Conservation (phyloP, 2,113 vertebrate genomes). For the Procavia capensis region DNA sequence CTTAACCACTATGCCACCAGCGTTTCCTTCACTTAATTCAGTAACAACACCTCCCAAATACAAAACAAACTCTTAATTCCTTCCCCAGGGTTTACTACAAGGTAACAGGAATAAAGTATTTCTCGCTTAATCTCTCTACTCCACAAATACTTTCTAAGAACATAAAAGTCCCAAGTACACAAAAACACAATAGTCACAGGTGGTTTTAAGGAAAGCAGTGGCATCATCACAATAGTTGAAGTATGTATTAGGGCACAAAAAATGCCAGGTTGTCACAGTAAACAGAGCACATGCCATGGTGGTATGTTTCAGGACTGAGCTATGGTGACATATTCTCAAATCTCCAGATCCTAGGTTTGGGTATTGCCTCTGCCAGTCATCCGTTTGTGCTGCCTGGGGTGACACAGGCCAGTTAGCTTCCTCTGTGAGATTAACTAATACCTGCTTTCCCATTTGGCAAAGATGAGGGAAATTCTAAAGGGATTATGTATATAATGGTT, state of each 20-base stretch:
- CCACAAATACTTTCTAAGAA: not conserved
- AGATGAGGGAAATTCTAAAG: not conserved
- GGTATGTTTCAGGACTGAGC: too few species aligned
- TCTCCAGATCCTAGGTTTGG: not conserved
- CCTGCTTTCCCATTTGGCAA: not conserved
- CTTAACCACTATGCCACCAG: too few species aligned
- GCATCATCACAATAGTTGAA: not conserved
- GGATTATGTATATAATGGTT: not conserved
- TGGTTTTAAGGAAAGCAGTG: not conserved
- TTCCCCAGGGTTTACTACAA: not conserved
- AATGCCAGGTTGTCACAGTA: too few species aligned
- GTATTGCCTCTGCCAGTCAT: too few species aligned
- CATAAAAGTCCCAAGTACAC: not conserved
- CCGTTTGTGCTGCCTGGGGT: not conserved
- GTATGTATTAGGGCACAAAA: too few species aligned
- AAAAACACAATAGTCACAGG: not conserved
- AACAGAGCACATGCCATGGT: too few species aligned
- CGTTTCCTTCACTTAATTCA: too few species aligned
- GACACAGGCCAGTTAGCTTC: not conserved
- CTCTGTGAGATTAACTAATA: not conserved
- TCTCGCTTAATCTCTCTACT: not conserved
- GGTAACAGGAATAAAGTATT: accelerated
- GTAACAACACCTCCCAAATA: not conserved
- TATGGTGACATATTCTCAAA: too few species aligned
- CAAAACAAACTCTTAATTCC: not conserved